phyloP scores from a whole-genome alignment of 2,888 invertebrate genomes.

The Polymixis lichenea region DNA sequence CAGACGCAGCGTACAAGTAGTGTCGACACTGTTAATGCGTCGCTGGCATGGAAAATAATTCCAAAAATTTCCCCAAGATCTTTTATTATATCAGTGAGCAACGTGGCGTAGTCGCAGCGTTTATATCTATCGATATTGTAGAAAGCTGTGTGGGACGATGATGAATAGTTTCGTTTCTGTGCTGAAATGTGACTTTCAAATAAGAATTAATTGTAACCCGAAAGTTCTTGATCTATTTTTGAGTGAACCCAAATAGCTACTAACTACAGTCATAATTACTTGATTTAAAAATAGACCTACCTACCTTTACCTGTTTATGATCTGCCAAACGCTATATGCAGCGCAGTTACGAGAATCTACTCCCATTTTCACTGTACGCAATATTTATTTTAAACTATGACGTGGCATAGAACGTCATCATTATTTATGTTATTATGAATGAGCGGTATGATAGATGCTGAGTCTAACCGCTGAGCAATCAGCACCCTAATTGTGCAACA shows the following conservation, averaged over 20 bases:
- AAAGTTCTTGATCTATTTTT: slow-evolving; percentile 19
- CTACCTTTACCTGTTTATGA: neutral
- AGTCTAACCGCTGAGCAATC: slow-evolving; percentile 20
- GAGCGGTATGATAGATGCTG: neutral
- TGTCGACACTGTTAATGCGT: neutral
- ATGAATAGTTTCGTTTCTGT: slow-evolving; percentile 17
- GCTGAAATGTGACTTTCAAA: neutral
- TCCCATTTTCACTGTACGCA: slow-evolving; percentile 19
- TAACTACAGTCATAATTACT: neutral
- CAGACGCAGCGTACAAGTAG: neutral
- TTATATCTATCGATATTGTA: neutral
- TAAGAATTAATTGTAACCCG: neutral
- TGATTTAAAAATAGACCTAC: neutral
- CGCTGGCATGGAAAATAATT: neutral
- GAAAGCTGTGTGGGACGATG: slow-evolving; percentile 22
- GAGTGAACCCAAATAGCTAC: neutral
- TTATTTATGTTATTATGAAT: slow-evolving; percentile 47
- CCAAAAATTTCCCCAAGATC: neutral
- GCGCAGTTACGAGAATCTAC: neutral
- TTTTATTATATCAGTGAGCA: neutral
- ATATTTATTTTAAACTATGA: slow-evolving; percentile 52
- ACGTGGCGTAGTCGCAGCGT: neutral
- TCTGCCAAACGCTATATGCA: neutral
- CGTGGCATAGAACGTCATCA: slow-evolving; percentile 31
- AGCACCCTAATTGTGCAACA: no score